Evolutionary conservation across 2,113 vertebrate species (phyloP), one percentile per base, ranked within the genome.

Genomic region (Siniperca knerii): DNA sequence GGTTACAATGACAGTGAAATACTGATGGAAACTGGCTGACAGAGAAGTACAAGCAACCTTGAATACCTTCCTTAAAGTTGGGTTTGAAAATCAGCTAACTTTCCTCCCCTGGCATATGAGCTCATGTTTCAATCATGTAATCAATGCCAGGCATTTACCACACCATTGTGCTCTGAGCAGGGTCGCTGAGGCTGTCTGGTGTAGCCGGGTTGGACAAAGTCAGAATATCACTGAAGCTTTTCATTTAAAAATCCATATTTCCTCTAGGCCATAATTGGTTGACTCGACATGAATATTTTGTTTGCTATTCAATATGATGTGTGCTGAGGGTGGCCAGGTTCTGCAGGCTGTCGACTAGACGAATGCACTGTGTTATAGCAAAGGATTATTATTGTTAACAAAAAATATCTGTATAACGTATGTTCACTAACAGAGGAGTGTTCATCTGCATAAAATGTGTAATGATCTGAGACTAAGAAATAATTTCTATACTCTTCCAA

Each of bases 91-190:
- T 72, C 79, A 81, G 76, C 57, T n/a, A 11, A 29, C 50, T 65
- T 69, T 74, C 57, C 72, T 61, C 35, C 52, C 16, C 6, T 8
- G 15, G 37, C 13, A 21, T 12, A 18, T 18, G 35, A 80, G 74
- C 87, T 83, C 87, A 91, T 90, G 87, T 88, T 92, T 90, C 75
- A 91, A 13, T 84, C 90, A 90, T 87, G 85, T 82, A 94, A 94
- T 94, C 92, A 92, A 29, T 50, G 46, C 29, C 85, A 76, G 8
- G 35, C 35, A 37, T 86, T 92, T 77, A 86, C 58, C 2, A 21
- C 77, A 73, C 81, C 69, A 87, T 58, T 89, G 79, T 86, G 68
- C 79, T 58, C 16, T 3, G 71, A 65, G 35, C 18, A 21, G 55
- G 66, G 58, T 44, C 20, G 6, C 58, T 11, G 50, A 48, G 44